Percentiles rank a stretch among this genome's conserved stretches.
These are phyloP conservation scores for Antrozous pallidus DNA, from an alignment of 2,797 vertebrate genomes.

Conservation along the genomic window DNA sequence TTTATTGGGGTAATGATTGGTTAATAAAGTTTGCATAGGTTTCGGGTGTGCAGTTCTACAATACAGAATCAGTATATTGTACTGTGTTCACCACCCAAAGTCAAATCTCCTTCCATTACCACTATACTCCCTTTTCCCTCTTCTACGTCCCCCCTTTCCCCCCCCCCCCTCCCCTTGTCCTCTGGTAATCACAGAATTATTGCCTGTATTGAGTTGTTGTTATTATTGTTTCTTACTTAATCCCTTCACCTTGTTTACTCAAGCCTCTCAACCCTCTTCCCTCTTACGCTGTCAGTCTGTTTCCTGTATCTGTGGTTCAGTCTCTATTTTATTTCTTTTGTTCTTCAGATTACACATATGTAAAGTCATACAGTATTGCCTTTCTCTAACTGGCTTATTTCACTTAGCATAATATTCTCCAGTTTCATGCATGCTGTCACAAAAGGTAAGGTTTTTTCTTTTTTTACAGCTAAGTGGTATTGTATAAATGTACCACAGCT, in stretches of 20 bases:
- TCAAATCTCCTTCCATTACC: background rate
- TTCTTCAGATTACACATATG: background rate
- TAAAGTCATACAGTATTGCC: background rate
- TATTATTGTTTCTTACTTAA: background rate
- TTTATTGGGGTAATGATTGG: background rate
- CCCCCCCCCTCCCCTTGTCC: background rate
- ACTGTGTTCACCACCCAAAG: background rate
- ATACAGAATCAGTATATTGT: background rate
- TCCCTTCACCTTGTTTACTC: background rate
- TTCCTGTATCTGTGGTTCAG: background rate
- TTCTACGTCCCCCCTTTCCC: background rate
- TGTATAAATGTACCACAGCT: background rate
- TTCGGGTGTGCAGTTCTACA: background rate
- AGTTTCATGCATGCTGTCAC: background rate
- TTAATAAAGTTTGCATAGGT: background rate
- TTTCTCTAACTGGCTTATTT: background rate
- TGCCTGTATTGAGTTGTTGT: background rate
- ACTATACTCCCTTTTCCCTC: background rate
- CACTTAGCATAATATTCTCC: background rate
- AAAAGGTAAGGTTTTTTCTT: background rate
- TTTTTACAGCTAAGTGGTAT: background rate
- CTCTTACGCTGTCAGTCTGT: background rate
- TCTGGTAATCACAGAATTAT: background rate
- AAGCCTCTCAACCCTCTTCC: background rate
- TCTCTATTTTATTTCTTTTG: background rate